A percentile compares a stretch with the other conserved stretches of the same genome.
Evolutionary conservation across 2,797 vertebrate species (phyloP).

Genomic region (Intellagama lesueurii): DNA sequence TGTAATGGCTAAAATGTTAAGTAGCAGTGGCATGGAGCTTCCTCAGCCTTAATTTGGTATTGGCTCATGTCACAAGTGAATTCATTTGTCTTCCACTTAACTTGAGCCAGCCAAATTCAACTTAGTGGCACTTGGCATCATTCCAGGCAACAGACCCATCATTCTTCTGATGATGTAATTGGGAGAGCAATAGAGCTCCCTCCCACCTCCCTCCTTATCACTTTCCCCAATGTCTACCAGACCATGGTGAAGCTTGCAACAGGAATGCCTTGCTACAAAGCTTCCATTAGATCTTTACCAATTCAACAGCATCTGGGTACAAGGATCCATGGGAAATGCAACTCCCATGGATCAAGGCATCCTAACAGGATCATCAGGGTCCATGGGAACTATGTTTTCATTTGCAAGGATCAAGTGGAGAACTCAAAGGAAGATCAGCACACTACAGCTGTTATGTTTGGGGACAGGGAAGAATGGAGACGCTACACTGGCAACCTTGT

Average conservation of each 20-base stretch:
- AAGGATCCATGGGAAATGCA: background rate
- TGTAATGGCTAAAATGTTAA: background rate
- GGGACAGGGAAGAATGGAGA: background rate
- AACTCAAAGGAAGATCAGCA: background rate
- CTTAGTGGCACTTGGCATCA: background rate
- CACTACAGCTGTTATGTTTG: background rate
- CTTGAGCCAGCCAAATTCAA: background rate
- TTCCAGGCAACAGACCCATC: background rate
- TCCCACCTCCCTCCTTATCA: too few species aligned
- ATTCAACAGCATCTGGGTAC: background rate
- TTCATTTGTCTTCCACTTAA: background rate
- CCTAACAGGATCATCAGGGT: background rate
- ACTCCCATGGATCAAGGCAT: background rate
- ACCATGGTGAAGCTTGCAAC: background rate
- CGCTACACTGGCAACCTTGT: background rate
- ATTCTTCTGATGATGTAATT: background rate
- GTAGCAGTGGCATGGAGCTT: background rate
- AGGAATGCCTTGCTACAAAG: background rate
- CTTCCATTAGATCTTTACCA: background rate
- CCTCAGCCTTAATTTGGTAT: constrained; percentile 4
- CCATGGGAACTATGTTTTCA: background rate
- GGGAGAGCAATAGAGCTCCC: background rate
- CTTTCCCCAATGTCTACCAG: background rate
- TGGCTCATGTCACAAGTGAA: background rate
- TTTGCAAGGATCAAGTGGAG: background rate